These are phyloP conservation scores for Allolobophora icterica DNA, from an alignment of 2,888 invertebrate species.

Conservation along the genomic window DNA sequence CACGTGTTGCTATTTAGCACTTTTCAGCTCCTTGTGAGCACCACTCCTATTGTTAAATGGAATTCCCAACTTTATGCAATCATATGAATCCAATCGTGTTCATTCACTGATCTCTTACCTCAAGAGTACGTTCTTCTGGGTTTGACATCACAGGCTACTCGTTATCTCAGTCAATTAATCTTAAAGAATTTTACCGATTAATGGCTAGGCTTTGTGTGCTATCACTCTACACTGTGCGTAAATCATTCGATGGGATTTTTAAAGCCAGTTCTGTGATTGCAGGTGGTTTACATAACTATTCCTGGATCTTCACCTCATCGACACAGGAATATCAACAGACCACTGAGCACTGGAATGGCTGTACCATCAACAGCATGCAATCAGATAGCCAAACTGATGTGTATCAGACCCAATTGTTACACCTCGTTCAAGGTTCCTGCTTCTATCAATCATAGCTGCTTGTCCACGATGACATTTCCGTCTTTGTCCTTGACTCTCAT, in stretches of 20 bases:
- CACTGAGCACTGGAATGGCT: neutral
- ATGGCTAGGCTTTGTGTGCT: neutral
- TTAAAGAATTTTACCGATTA: neutral
- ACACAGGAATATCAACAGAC: neutral
- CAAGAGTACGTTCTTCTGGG: no score
- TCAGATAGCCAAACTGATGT: neutral
- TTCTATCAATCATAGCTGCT: neutral
- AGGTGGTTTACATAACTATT: neutral
- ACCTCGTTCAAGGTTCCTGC: neutral
- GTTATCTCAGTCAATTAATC: neutral
- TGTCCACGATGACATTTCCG: constrained; percentile 82
- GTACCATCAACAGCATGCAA: neutral
- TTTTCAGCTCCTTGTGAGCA: neutral
- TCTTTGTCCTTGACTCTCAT: constrained; percentile 84
- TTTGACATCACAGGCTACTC: neutral
- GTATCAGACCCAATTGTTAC: neutral
- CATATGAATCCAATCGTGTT: neutral
- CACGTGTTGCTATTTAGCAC: neutral
- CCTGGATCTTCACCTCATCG: neutral
- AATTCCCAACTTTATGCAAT: neutral
- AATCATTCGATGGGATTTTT: neutral
- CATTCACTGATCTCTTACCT: neutral
- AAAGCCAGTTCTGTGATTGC: neutral
- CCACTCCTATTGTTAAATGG: neutral
- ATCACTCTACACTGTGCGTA: neutral